phyloP scores from a whole-genome alignment of 1,140 invertebrate species.

The Cydia strobilella region DNA sequence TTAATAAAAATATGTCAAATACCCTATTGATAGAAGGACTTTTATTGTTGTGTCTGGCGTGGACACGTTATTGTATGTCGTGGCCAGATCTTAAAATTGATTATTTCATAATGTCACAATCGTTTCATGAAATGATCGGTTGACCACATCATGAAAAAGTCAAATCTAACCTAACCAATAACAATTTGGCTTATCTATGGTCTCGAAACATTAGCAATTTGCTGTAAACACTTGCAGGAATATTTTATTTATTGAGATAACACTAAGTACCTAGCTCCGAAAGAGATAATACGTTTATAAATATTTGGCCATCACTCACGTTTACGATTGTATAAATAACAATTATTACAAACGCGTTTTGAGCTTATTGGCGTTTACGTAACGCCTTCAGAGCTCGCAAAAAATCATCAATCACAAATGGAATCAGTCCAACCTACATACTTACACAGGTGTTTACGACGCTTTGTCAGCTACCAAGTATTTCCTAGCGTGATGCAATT shows the following conservation, averaged over 20 bases:
- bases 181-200: too few relatives aligned
- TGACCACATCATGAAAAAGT: too few relatives aligned
- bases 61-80: too few relatives aligned
- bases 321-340: constrained; percentile 3
- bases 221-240: background rate
- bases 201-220: too few relatives aligned
- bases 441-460: background rate
- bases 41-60: too few relatives aligned
- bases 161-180: too few relatives aligned
- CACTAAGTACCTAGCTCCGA: too few relatives aligned
- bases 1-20: too few relatives aligned
- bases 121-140: too few relatives aligned
- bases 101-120: too few relatives aligned
- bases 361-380: background rate
- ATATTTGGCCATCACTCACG: constrained; percentile 2
- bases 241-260: background rate
- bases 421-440: background rate
- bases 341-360: background rate
- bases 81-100: too few relatives aligned
- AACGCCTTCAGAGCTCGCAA: background rate
- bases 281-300: background rate
- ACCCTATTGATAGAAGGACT: too few relatives aligned
- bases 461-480: background rate
- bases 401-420: background rate
- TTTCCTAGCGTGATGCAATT: background rate